These are phyloP conservation scores for Rhodinocichla rosea DNA, from an alignment of 2,113 vertebrate genomes.

Conservation along the genomic window DNA sequence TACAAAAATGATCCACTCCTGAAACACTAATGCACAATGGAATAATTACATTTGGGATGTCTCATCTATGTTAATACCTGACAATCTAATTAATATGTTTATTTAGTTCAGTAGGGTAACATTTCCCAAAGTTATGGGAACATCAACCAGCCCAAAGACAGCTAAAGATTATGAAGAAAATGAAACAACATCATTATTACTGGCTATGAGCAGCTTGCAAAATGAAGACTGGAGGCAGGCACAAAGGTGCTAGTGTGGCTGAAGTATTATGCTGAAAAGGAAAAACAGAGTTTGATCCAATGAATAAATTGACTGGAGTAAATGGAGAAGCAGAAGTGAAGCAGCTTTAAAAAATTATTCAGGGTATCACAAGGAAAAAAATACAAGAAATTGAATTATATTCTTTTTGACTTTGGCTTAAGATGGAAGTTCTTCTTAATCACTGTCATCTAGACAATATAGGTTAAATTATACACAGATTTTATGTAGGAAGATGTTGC, in stretches of 20 bases:
- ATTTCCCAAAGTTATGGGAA: not conserved
- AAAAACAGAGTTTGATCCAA: not conserved
- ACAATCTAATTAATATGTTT: not conserved
- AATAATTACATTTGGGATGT: not conserved
- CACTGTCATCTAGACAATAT: not conserved
- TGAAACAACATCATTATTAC: not conserved
- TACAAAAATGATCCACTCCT: not conserved
- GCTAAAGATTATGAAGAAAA: not conserved
- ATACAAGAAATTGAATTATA: not conserved
- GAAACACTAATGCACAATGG: not conserved
- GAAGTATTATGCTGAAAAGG: not conserved
- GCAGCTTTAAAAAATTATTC: not conserved
- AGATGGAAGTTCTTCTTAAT: not conserved
- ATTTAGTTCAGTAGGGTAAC: constrained; percentile 5
- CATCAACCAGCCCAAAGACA: not conserved
- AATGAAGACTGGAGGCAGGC: not conserved
- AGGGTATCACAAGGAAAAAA: not conserved
- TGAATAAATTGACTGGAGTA: not conserved
- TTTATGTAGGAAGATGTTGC: not conserved
- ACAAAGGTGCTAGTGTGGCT: not conserved
- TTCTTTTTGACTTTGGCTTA: not conserved
- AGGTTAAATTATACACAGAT: not conserved
- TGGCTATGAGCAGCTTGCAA: not conserved
- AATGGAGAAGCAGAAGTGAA: not conserved
- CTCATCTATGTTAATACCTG: not conserved